Base-by-base conservation (phyloP, 2,888 invertebrate species). In the Scaptomyza flava region DNA sequence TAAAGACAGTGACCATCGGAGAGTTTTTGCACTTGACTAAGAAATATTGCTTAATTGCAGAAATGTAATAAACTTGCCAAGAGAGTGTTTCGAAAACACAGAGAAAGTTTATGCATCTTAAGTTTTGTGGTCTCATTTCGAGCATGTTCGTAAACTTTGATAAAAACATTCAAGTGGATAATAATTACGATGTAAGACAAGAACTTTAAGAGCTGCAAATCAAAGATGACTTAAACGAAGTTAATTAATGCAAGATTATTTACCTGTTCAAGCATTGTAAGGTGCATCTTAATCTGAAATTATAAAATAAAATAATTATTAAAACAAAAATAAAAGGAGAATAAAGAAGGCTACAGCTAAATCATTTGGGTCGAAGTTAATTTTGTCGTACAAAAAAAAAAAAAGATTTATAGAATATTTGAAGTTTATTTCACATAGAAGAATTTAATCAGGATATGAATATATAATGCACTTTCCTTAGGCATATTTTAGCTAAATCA, bases 31-130 rank as follows among this genome's bases (percentile, higher is more conserved):
- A 77, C 76, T 80, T 78, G 76, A 54, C 68, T 68, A 57, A 63
- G 57, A 71, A 82, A 76, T 82, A 81, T 78, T 70, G 73, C 66
- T 76, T 81, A 80, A 81, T 80, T 81, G 81, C 78, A 76, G 69
- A 68, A 59, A 59, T 66, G 75, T 54, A 68, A 69, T 60, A 79
- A 76, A 71, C 66, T 68, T 59, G 65, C 53, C 65, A 63, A 54
- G 58, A 50, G 63, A 47, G 47, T 7, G n/a, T 14, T 14, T 45
- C 63, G 53, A 20, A 36, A 7, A 38, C 14, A 41, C 34, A 36
- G 41, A 41, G 17, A 67, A 73, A 81, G 60, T 79, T 78, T 54
- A 11, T 12, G 53, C 38, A 65, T 50, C 54, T 41, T 17, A 61
- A 62, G 69, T 66, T 70, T 46, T 56, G 70, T 66, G 66, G 36